phyloP scores from a whole-genome alignment of 2,888 invertebrate genomes.

The Drosophila neotestacea region DNA sequence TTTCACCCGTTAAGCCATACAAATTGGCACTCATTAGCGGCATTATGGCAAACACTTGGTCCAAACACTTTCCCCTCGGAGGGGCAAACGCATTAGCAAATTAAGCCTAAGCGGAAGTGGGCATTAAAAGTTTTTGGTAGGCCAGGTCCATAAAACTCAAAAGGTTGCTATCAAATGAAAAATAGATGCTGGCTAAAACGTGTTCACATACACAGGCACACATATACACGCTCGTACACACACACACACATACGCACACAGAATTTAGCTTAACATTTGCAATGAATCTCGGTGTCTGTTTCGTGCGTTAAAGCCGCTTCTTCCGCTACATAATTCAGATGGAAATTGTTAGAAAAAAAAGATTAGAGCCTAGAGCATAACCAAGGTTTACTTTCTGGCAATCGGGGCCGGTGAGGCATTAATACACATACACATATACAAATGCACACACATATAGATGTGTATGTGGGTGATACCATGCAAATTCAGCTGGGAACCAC shows the following conservation, averaged over 20 bases:
- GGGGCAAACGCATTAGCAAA: conserved; percentile 69
- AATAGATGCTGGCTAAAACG: conserved; percentile 64
- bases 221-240: not conserved
- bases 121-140: conserved; percentile 65
- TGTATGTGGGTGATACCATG: conserved; percentile 35
- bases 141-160: conserved; percentile 50
- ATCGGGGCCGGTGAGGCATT: conserved; percentile 10
- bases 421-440: not conserved
- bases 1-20: conserved; percentile 22
- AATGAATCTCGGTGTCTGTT: conserved; percentile 61
- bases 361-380: conserved; percentile 41
- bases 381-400: conserved; percentile 39
- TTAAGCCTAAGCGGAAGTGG: conserved; percentile 61
- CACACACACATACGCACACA: not conserved
- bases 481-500: conserved; percentile 55
- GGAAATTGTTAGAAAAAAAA: conserved; percentile 51
- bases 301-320: conserved; percentile 66
- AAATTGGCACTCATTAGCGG: conserved; percentile 68
- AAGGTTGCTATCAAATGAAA: conserved; percentile 65
- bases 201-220: conserved; percentile 30
- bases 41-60: conserved; percentile 28
- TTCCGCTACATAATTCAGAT: conserved; percentile 76
- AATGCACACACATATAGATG: not conserved
- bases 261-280: conserved; percentile 37
- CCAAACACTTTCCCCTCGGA: conserved; percentile 11